phyloP scores from a whole-genome alignment of 2,797 vertebrate species.

The Semaprochilodus insignis region DNA sequence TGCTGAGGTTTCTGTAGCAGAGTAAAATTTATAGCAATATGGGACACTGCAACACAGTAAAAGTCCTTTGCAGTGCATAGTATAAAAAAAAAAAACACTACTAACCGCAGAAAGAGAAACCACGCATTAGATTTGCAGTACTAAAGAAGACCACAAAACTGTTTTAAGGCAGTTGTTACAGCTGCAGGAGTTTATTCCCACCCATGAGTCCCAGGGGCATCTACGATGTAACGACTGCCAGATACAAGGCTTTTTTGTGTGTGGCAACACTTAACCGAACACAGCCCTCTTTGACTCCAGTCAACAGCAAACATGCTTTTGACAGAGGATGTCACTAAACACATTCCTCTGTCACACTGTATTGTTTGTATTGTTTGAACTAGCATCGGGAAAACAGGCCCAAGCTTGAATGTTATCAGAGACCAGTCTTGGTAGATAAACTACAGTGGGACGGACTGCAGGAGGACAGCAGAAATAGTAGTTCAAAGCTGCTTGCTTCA shows the following conservation, averaged over 20 bases:
- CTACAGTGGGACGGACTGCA: constrained; percentile 17
- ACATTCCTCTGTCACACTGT: constrained; percentile 35
- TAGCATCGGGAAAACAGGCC: constrained; percentile 33
- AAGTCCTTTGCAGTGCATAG: constrained; percentile 54
- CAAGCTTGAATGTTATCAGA: constrained; percentile 28
- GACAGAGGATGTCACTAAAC: constrained; percentile 28
- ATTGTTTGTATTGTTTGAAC: constrained; percentile 42
- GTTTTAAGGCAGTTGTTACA: constrained; percentile 48
- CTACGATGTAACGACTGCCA: constrained; percentile 43
- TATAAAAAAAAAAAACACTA: constrained; percentile 20
- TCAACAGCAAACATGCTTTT: constrained; percentile 21
- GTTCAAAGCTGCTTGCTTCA: constrained; percentile 11
- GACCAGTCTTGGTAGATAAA: constrained; percentile 22
- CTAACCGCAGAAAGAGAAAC: constrained; percentile 20
- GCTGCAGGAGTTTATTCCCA: constrained; percentile 39
- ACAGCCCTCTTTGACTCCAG: constrained; percentile 24
- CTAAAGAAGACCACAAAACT: constrained; percentile 15
- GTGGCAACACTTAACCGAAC: constrained; percentile 38
- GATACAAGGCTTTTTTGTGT: constrained; percentile 34
- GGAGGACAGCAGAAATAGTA: constrained; percentile 10
- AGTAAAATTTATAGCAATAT: neutral
- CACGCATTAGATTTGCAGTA: constrained; percentile 22
- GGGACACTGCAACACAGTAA: neutral
- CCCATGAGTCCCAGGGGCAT: constrained; percentile 25
- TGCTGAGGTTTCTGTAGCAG: neutral